phyloP scores from a whole-genome alignment of 2,888 invertebrate species.

The Heliconius sara region DNA sequence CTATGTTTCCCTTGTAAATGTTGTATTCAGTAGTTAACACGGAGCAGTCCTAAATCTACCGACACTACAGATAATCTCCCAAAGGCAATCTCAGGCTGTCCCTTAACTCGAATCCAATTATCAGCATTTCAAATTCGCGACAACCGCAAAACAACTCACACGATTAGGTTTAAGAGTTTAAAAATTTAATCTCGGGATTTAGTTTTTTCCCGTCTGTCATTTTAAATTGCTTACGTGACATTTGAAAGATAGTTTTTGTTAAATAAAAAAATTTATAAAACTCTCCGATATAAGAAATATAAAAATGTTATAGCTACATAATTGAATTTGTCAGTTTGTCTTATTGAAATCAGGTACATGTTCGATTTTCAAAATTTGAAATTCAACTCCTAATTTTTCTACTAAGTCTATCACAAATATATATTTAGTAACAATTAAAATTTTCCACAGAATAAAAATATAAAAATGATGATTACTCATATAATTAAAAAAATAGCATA shows the following conservation, averaged over 20 bases:
- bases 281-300: background rate
- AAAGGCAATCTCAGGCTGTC: constrained; percentile 54
- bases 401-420: background rate
- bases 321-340: background rate
- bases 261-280: background rate
- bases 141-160: constrained; percentile 64
- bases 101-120: constrained; percentile 66
- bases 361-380: background rate
- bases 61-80: constrained; percentile 53
- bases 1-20: constrained; percentile 12
- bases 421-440: background rate
- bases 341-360: too few relatives aligned
- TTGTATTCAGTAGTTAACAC: constrained; percentile 25
- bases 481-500: background rate
- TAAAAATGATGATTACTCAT: background rate
- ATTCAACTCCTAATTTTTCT: background rate
- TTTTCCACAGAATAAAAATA: background rate
- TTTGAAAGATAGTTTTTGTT: background rate
- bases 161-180: constrained; percentile 52
- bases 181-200: constrained; percentile 32
- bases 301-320: background rate
- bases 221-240: constrained; percentile 58
- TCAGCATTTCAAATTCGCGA: constrained; percentile 64
- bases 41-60: constrained; percentile 51
- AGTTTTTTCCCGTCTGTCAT: constrained; percentile 62